These are phyloP conservation scores for Gymnothorax reevesii DNA, from an alignment of 2,797 vertebrate genomes.

Conservation along the genomic window DNA sequence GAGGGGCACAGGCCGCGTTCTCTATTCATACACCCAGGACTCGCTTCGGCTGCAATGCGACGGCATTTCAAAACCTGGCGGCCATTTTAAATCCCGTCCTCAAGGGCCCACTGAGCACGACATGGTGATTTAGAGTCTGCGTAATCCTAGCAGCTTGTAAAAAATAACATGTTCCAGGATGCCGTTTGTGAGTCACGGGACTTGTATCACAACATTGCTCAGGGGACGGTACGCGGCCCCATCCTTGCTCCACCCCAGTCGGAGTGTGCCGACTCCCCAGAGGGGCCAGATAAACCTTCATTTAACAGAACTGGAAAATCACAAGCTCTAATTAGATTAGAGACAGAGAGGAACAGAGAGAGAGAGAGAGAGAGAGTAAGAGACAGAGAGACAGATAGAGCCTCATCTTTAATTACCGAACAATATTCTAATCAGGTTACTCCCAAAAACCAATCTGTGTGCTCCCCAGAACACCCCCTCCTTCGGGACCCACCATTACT, in stretches of 20 bases:
- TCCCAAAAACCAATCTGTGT: slow-evolving; percentile 40
- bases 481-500: slow-evolving; percentile 45
- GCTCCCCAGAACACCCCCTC: slow-evolving; percentile 18
- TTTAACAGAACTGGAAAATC: slow-evolving; percentile 40
- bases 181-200: background rate
- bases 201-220: background rate
- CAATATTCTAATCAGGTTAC: slow-evolving; percentile 57
- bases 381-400: slow-evolving; percentile 35
- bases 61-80: background rate
- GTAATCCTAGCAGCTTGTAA: background rate
- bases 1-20: background rate
- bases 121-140: background rate
- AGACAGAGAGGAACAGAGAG: slow-evolving; percentile 37
- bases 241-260: slow-evolving; percentile 14
- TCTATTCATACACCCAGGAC: background rate
- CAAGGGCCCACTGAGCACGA: background rate
- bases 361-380: slow-evolving; percentile 14
- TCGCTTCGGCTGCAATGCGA: background rate
- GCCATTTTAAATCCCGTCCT: background rate
- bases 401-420: slow-evolving; percentile 54
- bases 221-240: background rate
- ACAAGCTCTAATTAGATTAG: slow-evolving; percentile 49
- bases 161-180: background rate
- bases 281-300: slow-evolving; percentile 35
- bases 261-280: slow-evolving; percentile 24